These are phyloP conservation scores for Holotrichia oblita DNA, from an alignment of 1,140 invertebrate genomes.

Conservation along the genomic window DNA sequence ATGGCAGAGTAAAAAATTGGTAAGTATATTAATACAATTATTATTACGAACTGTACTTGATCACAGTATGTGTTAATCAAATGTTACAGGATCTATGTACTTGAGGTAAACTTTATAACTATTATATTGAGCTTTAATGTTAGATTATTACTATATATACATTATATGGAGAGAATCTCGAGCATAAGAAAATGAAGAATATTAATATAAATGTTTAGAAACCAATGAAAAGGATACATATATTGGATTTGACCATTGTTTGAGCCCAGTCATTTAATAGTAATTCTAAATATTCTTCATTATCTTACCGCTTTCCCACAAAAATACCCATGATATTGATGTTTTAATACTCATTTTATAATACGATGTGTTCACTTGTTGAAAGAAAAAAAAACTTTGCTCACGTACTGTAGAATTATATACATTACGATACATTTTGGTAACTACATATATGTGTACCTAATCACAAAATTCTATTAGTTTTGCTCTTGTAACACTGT, in stretches of 20 bases:
- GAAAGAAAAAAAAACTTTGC: not conserved
- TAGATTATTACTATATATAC: conserved; percentile 9
- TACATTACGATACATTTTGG: not conserved
- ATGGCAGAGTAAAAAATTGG: too few relatives aligned
- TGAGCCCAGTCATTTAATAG: too few relatives aligned
- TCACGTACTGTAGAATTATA: not conserved
- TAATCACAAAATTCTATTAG: not conserved
- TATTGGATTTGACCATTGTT: too few relatives aligned
- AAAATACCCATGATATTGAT: not conserved
- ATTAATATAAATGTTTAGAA: not conserved
- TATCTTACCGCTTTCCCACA: not conserved
- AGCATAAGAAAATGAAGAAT: conserved; percentile 1
- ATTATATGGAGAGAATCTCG: not conserved
- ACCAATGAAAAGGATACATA: too few relatives aligned
- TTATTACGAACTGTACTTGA: too few relatives aligned
- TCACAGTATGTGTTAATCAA: too few relatives aligned
- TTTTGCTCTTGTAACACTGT: not conserved
- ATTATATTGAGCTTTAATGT: conserved; percentile 21
- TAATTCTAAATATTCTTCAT: too few relatives aligned
- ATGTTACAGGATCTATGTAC: not conserved
- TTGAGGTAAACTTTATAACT: conserved; percentile 3
- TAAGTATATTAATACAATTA: too few relatives aligned
- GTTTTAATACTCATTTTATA: not conserved
- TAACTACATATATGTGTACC: not conserved
- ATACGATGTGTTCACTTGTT: conserved; percentile 6